Percentiles rank a stretch among this genome's conserved stretches.
Conservation (phyloP, 2,113 vertebrate genomes). For the Pagrus major region DNA sequence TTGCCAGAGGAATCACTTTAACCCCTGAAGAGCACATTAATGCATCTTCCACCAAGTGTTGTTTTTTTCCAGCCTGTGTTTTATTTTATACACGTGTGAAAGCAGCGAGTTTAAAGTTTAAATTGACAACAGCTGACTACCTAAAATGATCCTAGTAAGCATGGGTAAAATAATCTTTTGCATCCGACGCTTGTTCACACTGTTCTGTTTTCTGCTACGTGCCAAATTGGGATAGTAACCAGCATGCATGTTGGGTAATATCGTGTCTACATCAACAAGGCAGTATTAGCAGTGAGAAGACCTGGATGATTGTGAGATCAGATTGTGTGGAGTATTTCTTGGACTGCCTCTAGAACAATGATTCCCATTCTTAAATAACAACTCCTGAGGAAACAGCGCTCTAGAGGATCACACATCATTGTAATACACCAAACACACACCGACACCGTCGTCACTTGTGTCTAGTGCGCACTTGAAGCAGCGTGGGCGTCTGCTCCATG, state of each 20-base stretch:
- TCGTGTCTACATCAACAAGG: conserved; percentile 73
- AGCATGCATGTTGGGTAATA: conserved; percentile 74
- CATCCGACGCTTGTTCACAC: conserved; percentile 32
- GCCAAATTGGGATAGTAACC: conserved; percentile 56
- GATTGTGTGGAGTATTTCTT: conserved; percentile 32
- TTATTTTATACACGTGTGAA: conserved; percentile 43
- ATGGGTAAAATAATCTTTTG: conserved; percentile 39
- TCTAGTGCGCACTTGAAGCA: conserved; percentile 91
- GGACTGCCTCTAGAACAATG: conserved; percentile 36
- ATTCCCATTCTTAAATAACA: conserved; percentile 13
- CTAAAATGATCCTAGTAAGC: conserved; percentile 56
- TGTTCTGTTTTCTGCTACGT: conserved; percentile 7
- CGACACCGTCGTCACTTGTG: conserved; percentile 69
- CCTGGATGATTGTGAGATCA: conserved; percentile 58
- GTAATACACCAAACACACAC: conserved; percentile 1
- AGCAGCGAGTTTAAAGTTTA: conserved; percentile 48
- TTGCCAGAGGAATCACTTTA: neutral
- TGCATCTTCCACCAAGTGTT: neutral
- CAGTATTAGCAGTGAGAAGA: conserved; percentile 75
- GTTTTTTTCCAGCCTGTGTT: conserved; percentile 13
- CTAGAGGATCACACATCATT: conserved; percentile 21
- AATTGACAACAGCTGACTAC: conserved; percentile 47
- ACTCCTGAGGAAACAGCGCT: conserved; percentile 11
- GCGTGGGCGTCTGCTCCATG: conserved; percentile 95
- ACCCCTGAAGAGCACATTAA: conserved; percentile 8